These are phyloP conservation scores for Cotesia congregata DNA, from an alignment of 2,888 invertebrate species.

Conservation along the genomic window DNA sequence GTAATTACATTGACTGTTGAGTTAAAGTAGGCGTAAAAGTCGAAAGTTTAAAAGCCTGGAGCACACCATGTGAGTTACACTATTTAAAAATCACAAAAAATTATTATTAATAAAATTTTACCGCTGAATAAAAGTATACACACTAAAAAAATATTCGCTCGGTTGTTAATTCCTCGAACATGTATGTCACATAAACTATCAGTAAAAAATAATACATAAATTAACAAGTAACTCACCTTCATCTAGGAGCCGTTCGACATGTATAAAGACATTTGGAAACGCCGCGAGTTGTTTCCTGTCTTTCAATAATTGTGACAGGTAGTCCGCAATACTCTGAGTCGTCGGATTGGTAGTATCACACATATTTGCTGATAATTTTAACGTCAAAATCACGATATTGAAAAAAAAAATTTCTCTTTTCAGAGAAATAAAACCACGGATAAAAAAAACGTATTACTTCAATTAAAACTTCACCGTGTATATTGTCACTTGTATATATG, in stretches of 20 bases:
- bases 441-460: conserved; percentile 10
- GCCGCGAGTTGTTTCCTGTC: conserved; percentile 99
- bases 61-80: background rate
- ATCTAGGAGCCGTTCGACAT: conserved; percentile 98
- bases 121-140: background rate
- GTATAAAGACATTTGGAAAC: conserved; percentile 99
- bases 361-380: conserved; percentile 53
- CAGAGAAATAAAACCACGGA: conserved; percentile 7
- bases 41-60: background rate
- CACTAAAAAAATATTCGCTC: background rate
- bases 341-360: conserved; percentile 73
- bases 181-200: background rate
- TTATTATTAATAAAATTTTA: background rate
- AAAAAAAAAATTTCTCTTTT: background rate
- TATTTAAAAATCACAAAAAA: background rate
- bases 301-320: conserved; percentile 99
- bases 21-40: background rate
- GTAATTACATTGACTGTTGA: background rate
- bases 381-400: conserved; percentile 14
- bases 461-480: background rate
- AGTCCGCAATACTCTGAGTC: conserved; percentile 98
- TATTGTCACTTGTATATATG: conserved; percentile 24
- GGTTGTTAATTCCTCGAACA: background rate
- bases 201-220: background rate
- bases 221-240: conserved; percentile 84